These are phyloP conservation scores for Agrilus mali DNA, from an alignment of 2,888 invertebrate species.

Conservation along the genomic window DNA sequence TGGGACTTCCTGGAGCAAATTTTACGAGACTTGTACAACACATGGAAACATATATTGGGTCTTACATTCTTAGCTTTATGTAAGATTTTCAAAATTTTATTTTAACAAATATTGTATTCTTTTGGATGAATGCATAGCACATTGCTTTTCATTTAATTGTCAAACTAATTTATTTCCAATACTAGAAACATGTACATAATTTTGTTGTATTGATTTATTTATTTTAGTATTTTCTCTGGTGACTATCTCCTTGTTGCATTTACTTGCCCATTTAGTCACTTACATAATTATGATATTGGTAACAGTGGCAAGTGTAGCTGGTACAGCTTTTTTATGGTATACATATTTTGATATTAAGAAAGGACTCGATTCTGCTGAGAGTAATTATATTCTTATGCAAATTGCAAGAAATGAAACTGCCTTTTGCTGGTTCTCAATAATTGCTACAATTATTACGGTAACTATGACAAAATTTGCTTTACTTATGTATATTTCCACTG, in stretches of 20 bases:
- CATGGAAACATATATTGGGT: conserved; percentile 75
- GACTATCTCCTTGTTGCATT: conserved; percentile 72
- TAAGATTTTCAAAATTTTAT: conserved; percentile 34
- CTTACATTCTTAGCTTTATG: conserved; percentile 71
- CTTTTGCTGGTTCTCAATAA: conserved; percentile 71
- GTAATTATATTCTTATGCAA: conserved; percentile 50
- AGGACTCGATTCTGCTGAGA: conserved; percentile 43
- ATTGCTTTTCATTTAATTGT: too few species aligned
- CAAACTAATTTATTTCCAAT: background rate
- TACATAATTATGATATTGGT: conserved; percentile 80
- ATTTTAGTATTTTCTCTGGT: conserved; percentile 65
- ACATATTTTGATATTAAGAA: conserved; percentile 68
- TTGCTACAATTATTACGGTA: conserved; percentile 80
- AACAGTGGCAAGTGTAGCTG: conserved; percentile 59
- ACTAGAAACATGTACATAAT: background rate
- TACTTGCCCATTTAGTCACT: conserved; percentile 71
- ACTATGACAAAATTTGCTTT: conserved; percentile 24
- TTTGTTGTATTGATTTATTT: conserved; percentile 10
- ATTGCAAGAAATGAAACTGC: conserved; percentile 76
- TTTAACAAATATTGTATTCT: too few species aligned
- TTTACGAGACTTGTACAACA: conserved; percentile 74
- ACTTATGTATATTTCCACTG: background rate
- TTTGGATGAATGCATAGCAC: too few species aligned
- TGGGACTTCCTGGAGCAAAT: conserved; percentile 85
- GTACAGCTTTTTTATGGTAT: conserved; percentile 77